Evolutionary conservation across 2,888 invertebrate genomes (phyloP).

Genomic region (Phyllotreta cruciferae): DNA sequence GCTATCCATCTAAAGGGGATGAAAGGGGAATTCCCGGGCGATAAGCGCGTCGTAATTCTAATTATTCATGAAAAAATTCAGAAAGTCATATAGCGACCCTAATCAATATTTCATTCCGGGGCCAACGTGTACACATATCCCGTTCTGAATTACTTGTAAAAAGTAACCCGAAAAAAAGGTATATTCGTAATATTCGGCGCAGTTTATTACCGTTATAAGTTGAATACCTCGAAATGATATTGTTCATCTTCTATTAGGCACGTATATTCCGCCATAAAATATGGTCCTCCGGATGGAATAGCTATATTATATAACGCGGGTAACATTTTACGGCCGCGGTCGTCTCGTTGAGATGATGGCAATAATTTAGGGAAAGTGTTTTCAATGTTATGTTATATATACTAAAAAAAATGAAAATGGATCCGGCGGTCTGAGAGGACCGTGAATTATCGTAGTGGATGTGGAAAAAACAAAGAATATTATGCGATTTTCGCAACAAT

Average conservation of each 20-base stretch:
- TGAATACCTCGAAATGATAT: conserved; percentile 26
- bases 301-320: conserved; percentile 29
- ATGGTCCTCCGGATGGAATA: conserved; percentile 25
- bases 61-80: no score
- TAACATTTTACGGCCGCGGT: conserved; percentile 24
- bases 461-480: conserved; percentile 6
- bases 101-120: no score
- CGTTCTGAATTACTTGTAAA: no score
- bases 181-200: conserved; percentile 9
- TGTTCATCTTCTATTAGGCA: conserved; percentile 32
- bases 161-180: no score
- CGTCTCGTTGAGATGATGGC: conserved; percentile 24
- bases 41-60: no score
- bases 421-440: conserved; percentile 2
- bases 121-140: no score
- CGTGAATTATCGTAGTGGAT: background rate
- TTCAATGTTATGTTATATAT: conserved; percentile 27
- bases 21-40: no score
- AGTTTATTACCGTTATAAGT: conserved; percentile 23
- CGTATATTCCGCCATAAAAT: conserved; percentile 30
- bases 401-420: conserved; percentile 14
- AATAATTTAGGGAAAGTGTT: conserved; percentile 30
- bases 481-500: no score
- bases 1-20: no score
- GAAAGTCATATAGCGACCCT: no score